These are phyloP conservation scores for Grapholita molesta DNA, from an alignment of 1,140 invertebrate species.

Conservation along the genomic window DNA sequence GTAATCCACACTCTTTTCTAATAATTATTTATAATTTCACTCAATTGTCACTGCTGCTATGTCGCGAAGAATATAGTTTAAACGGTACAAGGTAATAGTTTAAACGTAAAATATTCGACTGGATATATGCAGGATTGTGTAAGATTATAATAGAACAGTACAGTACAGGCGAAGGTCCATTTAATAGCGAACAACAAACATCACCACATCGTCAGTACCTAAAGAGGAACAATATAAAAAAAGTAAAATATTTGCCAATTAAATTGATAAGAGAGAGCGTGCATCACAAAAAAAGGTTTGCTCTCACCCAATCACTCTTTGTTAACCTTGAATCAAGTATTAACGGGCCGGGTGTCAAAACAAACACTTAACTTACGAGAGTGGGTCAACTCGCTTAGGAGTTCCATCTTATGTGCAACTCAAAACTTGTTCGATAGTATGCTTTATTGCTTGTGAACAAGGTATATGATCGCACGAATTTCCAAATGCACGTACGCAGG, in stretches of 20 bases:
- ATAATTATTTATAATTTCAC: too few relatives aligned
- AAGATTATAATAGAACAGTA: too few relatives aligned
- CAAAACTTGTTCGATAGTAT: background rate
- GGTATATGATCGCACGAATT: background rate
- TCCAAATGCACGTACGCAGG: background rate
- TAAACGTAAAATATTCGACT: too few relatives aligned
- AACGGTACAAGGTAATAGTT: too few relatives aligned
- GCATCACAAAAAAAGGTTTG: background rate
- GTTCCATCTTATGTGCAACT: background rate
- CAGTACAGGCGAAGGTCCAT: background rate
- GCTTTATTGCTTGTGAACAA: background rate
- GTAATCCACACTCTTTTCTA: background rate
- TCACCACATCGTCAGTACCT: too few relatives aligned
- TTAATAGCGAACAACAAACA: background rate
- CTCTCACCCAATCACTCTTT: slow-evolving; percentile 6
- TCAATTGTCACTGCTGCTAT: too few relatives aligned
- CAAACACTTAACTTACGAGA: slow-evolving; percentile 7
- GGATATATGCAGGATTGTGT: too few relatives aligned
- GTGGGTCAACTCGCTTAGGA: background rate
- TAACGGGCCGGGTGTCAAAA: background rate
- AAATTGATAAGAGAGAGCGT: background rate
- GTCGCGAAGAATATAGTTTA: too few relatives aligned
- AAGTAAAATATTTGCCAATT: background rate
- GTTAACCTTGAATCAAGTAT: background rate
- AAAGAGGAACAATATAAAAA: background rate